Evolutionary conservation across 2,888 invertebrate genomes (phyloP).

Genomic region (Chalcis sispes): DNA sequence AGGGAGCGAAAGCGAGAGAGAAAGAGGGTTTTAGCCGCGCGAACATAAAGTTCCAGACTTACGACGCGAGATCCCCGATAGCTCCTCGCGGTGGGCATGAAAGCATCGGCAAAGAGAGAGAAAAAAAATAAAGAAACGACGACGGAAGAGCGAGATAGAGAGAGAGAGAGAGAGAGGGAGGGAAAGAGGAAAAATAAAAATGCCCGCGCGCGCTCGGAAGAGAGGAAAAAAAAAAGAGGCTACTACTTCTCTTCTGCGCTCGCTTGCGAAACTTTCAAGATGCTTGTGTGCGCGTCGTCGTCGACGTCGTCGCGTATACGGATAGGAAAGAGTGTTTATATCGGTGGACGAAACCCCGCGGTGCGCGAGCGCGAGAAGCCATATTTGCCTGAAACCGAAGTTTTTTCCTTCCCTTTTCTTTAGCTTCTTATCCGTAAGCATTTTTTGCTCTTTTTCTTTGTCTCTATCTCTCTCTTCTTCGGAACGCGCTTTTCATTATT

Average conservation of each 20-base stretch:
- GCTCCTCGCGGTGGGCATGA: slow-evolving; percentile 75
- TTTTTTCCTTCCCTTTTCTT: slow-evolving; percentile 32
- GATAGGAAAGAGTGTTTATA: too few relatives aligned
- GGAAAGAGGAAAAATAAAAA: slow-evolving; percentile 57
- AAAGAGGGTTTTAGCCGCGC: slow-evolving; percentile 74
- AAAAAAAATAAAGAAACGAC: slow-evolving; percentile 17
- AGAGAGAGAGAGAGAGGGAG: slow-evolving; percentile 44
- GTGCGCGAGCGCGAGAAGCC: not conserved
- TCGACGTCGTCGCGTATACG: too few relatives aligned
- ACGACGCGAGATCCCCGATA: slow-evolving; percentile 76
- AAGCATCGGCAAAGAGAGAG: slow-evolving; percentile 67
- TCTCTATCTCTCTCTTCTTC: slow-evolving; percentile 7
- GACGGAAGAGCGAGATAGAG: too few relatives aligned
- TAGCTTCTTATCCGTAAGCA: too few relatives aligned
- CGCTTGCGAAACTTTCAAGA: not conserved
- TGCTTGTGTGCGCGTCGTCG: too few relatives aligned
- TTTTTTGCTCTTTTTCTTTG: slow-evolving; percentile 5
- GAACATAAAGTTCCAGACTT: slow-evolving; percentile 77
- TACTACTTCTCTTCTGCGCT: slow-evolving; percentile 34
- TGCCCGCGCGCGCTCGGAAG: slow-evolving; percentile 51
- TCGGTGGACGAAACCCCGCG: slow-evolving; percentile 42
- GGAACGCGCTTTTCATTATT: slow-evolving; percentile 38
- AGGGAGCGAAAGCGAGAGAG: slow-evolving; percentile 68
- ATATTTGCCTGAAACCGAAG: slow-evolving; percentile 34
- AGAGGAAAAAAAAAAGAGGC: slow-evolving; percentile 62